Evolutionary conservation across 2,797 vertebrate species (phyloP).

Genomic region (Pyrocephalus nanus): DNA sequence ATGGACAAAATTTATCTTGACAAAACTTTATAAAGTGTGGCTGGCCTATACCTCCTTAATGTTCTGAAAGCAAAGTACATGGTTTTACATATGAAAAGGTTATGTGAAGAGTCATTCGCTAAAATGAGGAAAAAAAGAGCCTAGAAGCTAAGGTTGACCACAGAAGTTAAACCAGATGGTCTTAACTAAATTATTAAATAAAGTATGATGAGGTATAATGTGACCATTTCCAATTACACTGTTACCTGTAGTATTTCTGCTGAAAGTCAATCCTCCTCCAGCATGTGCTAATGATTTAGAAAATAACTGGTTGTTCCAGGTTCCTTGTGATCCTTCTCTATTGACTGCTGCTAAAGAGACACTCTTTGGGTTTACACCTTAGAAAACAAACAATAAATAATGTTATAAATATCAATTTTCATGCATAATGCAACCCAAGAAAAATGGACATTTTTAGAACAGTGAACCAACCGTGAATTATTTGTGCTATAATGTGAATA

Average conservation of each 20-base stretch:
- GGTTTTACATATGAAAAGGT: neutral
- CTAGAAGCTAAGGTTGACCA: neutral
- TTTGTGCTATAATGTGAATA: neutral
- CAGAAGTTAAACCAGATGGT: neutral
- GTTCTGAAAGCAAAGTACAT: neutral
- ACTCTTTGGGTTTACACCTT: slow-evolving; percentile 91
- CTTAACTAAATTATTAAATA: neutral
- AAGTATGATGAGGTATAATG: neutral
- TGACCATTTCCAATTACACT: neutral
- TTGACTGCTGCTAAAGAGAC: slow-evolving; percentile 75
- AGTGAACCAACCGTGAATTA: neutral
- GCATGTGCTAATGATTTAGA: slow-evolving; percentile 81
- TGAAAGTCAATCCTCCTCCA: slow-evolving; percentile 80
- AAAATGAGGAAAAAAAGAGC: neutral
- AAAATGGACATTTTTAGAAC: neutral
- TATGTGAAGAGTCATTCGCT: neutral
- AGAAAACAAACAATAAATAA: slow-evolving; percentile 26
- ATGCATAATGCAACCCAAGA: neutral
- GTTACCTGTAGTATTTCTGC: slow-evolving; percentile 86
- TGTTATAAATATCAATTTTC: neutral
- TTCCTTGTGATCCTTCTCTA: slow-evolving; percentile 79
- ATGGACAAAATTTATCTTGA: neutral
- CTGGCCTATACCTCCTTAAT: neutral
- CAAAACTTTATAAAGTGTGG: neutral
- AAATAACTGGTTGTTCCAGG: slow-evolving; percentile 84